Evolutionary conservation across 2,797 vertebrate species (phyloP).

Genomic region (Simalia tracyae): DNA sequence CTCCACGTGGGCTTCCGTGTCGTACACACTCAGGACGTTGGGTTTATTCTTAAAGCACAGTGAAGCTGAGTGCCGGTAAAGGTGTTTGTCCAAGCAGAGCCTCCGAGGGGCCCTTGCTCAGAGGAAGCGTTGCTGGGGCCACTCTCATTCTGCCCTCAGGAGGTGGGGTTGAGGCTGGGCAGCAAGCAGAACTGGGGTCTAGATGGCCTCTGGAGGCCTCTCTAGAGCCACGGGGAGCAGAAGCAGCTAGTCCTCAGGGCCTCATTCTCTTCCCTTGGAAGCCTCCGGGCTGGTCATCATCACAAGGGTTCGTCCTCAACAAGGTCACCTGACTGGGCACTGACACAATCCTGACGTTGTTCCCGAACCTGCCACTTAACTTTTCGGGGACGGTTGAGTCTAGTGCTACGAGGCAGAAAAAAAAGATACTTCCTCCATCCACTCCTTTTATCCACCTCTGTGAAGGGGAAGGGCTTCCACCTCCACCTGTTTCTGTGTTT

Average conservation of each 20-base stretch:
- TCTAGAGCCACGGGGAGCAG: neutral
- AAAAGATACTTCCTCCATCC: neutral
- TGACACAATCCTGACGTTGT: neutral
- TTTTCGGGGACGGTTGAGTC: neutral
- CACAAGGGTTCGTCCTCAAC: neutral
- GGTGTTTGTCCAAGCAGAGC: neutral
- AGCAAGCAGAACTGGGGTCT: neutral
- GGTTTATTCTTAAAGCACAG: neutral
- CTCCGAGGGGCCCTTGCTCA: neutral
- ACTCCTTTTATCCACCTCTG: neutral
- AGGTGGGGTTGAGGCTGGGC: neutral
- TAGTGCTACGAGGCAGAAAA: neutral
- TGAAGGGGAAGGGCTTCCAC: neutral
- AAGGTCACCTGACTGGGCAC: neutral
- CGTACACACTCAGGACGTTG: neutral
- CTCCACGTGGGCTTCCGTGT: neutral
- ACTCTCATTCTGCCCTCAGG: neutral
- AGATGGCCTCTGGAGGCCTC: neutral
- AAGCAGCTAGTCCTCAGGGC: neutral
- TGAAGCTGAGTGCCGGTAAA: neutral
- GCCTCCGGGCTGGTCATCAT: neutral
- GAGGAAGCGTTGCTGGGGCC: neutral
- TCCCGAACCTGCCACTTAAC: neutral
- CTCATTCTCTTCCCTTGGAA: neutral
- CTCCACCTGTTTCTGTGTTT: neutral